A percentile compares a stretch with the other conserved stretches of the same genome.
phyloP scores from a whole-genome alignment of 2,113 vertebrate species.

The Coptodon bakossiorum region DNA sequence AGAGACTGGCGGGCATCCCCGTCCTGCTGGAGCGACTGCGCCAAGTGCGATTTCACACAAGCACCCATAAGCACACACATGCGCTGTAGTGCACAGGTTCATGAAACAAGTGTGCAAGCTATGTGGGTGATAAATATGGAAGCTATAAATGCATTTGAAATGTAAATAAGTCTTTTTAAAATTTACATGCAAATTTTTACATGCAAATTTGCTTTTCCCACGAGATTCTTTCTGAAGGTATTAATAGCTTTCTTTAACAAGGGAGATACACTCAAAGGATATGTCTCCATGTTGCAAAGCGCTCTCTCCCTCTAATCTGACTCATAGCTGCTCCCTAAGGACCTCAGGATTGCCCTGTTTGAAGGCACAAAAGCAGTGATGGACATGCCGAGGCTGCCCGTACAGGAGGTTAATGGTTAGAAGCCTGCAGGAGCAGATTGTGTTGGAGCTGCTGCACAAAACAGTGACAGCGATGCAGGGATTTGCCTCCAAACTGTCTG shows the following conservation, averaged over 20 bases:
- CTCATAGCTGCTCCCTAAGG: background rate
- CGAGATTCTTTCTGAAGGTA: slow-evolving; percentile 2
- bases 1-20: slow-evolving; percentile 91
- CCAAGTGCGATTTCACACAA: slow-evolving; percentile 75
- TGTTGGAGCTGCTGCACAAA: background rate
- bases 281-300: background rate
- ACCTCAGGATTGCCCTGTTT: background rate
- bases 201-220: background rate
- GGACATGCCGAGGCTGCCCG: background rate
- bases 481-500: slow-evolving; percentile 21
- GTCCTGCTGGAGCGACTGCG: slow-evolving; percentile 89
- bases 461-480: background rate
- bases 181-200: background rate
- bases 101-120: background rate
- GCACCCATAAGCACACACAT: background rate
- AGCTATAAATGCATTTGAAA: background rate
- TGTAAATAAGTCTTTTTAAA: background rate
- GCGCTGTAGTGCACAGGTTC: background rate
- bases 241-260: slow-evolving; percentile 29
- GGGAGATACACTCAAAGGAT: background rate
- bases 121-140: background rate
- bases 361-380: background rate
- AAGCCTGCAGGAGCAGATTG: background rate
- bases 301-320: background rate
- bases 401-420: background rate